Evolutionary conservation across 2,888 invertebrate genomes (phyloP), one percentile per base, ranked within the genome.

Genomic region (Dinocampus coccinellae): DNA sequence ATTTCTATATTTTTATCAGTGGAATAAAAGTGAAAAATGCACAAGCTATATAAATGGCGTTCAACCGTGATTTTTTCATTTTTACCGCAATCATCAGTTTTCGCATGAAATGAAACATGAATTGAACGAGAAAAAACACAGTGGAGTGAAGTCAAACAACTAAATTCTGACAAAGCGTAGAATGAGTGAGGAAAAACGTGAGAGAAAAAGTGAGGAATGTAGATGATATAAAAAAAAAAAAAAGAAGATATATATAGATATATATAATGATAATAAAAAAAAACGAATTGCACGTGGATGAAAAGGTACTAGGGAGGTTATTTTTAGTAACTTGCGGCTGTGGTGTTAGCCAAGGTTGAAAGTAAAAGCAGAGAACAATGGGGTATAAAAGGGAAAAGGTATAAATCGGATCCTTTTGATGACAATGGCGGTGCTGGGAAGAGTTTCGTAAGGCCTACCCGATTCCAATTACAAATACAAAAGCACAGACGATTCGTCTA

Each of bases 401-500:
- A 70, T 58, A 47, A 58, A 70, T 70, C 47, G 64, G 60, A 70
- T 58, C 29, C 47, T 63, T 62, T 22, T 20, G 65, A 26, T 22
- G 70, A 65, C 70, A 57, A 47, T 47, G 65, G 47, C 13, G 60
- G 22, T 61, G 68, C 60, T 39, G 9, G 52, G 57, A 58, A 22
- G 26, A 52, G 64, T 66, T 62, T 63, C 33, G 57, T 65, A 55
- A 70, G 64, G 55, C 69, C 33, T 58, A 47, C 52, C 67, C 72
- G 24, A 62, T 71, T 79, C 79, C 80, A 80, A 81, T 81, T 81
- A 81, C 76, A 67, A 74, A 72, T 62, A 81, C 81, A 81, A 81
- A 80, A 75, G 77, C 58, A 69, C 72, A 75, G 71, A 65, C 71
- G 75, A 75, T 74, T 70, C 74, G 58, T 55, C 34, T 36, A 53